phyloP scores from a whole-genome alignment of 2,797 vertebrate species.

The Neostethus bicornis region DNA sequence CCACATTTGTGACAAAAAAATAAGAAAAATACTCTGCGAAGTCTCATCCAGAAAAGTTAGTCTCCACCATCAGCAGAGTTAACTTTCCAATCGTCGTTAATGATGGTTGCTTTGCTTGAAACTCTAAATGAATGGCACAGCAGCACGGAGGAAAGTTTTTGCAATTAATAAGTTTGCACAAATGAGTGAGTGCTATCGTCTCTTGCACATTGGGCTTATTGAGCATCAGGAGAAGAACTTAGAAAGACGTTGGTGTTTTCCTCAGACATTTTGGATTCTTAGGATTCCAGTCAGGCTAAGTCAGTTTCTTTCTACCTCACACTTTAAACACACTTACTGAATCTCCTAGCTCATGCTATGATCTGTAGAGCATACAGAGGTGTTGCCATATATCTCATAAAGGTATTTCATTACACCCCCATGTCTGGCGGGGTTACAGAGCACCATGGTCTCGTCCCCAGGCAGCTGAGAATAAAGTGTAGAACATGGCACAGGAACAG shows the following conservation, averaged over 20 bases:
- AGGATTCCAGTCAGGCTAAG: slow-evolving; percentile 21
- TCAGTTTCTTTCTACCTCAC: slow-evolving; percentile 14
- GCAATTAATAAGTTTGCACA: slow-evolving; percentile 69
- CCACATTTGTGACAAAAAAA: slow-evolving; percentile 11
- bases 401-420: slow-evolving; percentile 77
- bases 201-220: slow-evolving; percentile 48
- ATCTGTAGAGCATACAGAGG: slow-evolving; percentile 60
- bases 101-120: slow-evolving; percentile 46
- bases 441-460: slow-evolving; percentile 64
- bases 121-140: slow-evolving; percentile 65
- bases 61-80: slow-evolving; percentile 25
- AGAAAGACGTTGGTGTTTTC: slow-evolving; percentile 32
- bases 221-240: slow-evolving; percentile 29
- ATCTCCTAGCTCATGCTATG: slow-evolving; percentile 46
- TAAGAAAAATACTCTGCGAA: slow-evolving; percentile 18
- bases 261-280: slow-evolving; percentile 32
- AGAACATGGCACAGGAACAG: slow-evolving; percentile 70
- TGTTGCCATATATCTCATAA: slow-evolving; percentile 75
- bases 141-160: slow-evolving; percentile 52
- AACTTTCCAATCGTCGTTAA: slow-evolving; percentile 40
- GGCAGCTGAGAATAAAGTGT: slow-evolving; percentile 70
- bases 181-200: slow-evolving; percentile 67
- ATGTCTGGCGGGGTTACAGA: slow-evolving; percentile 55
- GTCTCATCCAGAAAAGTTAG: slow-evolving; percentile 2
- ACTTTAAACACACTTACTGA: slow-evolving; percentile 28